phyloP scores from a whole-genome alignment of 2,113 vertebrate species.

The Nycticryphes semicollaris region DNA sequence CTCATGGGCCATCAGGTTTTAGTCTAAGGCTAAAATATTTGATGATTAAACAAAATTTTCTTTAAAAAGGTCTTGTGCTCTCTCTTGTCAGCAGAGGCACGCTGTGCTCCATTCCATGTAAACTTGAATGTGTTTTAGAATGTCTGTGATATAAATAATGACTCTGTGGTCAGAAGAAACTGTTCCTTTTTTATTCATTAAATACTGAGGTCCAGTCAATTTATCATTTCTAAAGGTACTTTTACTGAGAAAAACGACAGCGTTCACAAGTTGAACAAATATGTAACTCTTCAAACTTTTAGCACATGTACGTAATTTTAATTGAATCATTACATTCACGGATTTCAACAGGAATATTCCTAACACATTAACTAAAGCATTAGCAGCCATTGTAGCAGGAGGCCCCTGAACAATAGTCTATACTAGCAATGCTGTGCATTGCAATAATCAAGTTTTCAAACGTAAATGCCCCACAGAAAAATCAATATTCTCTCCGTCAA shows the following conservation, averaged over 20 bases:
- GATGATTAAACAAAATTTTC: background rate
- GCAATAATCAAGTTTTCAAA: background rate
- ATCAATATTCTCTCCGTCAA: background rate
- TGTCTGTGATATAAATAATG: background rate
- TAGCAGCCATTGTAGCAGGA: rapidly evolving
- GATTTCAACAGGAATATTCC: background rate
- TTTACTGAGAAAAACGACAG: background rate
- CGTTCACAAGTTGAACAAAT: background rate
- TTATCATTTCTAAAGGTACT: background rate
- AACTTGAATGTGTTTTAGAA: background rate
- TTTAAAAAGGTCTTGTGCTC: background rate
- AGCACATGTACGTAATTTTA: background rate
- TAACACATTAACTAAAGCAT: background rate
- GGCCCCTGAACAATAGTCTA: background rate
- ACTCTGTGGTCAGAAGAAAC: background rate
- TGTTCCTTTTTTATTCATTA: background rate
- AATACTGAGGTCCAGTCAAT: background rate
- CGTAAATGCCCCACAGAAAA: background rate
- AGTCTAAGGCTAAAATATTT: background rate
- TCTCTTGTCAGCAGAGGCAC: background rate
- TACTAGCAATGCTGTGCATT: background rate
- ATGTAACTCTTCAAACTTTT: background rate
- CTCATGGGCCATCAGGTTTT: background rate
- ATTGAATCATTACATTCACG: background rate
- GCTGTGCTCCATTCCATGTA: background rate